Evolutionary conservation across 2,797 vertebrate species (phyloP).

Genomic region (Siniperca obscura): DNA sequence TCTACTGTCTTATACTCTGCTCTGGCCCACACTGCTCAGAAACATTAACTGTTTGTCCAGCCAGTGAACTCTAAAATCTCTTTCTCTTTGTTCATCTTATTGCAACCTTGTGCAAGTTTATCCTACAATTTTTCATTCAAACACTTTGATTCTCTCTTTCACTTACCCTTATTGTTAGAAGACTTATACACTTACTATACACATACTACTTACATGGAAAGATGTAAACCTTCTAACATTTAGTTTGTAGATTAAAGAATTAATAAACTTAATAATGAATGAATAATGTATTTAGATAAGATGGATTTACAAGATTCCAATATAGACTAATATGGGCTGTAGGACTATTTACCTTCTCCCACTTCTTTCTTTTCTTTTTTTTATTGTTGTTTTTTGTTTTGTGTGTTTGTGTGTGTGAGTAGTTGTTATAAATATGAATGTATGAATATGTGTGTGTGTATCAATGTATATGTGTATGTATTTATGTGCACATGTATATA

Average conservation of each 20-base stretch:
- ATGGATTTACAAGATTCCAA: background rate
- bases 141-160: background rate
- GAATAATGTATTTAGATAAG: background rate
- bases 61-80: constrained; percentile 44
- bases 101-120: constrained; percentile 6
- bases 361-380: background rate
- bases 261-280: background rate
- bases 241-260: background rate
- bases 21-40: constrained; percentile 33
- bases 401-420: background rate
- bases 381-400: background rate
- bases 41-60: constrained; percentile 54
- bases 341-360: background rate
- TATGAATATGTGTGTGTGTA: background rate
- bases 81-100: constrained; percentile 24
- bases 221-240: background rate
- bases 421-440: background rate
- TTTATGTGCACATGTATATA: background rate
- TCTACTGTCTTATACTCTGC: constrained; percentile 43
- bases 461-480: background rate
- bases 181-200: too few relatives aligned
- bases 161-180: too few relatives aligned
- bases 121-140: background rate
- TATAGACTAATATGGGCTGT: too few relatives aligned
- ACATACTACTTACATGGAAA: background rate